These are phyloP conservation scores for Flexamia atlantica DNA, from an alignment of 2,888 invertebrate species.

Conservation along the genomic window DNA sequence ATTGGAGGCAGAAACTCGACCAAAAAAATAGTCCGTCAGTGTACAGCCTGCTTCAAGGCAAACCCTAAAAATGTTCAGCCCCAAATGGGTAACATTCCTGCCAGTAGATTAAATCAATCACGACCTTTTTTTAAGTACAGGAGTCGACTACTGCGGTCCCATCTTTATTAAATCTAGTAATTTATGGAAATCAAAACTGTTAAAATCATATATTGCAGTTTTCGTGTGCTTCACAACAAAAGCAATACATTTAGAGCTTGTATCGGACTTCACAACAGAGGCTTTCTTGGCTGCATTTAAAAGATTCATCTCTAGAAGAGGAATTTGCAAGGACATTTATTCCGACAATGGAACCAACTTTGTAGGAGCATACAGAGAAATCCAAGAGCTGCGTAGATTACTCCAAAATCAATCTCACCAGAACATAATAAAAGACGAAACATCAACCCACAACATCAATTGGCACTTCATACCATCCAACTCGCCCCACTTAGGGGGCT, in stretches of 20 bases:
- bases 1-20: constrained; percentile 66
- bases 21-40: constrained; percentile 65
- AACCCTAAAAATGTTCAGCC: constrained; percentile 3
- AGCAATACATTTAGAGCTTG: constrained; percentile 72
- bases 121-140: constrained; percentile 65
- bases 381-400: no score
- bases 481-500: no score
- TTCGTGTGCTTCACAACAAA: constrained; percentile 72
- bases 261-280: constrained; percentile 70
- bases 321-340: no score
- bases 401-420: no score
- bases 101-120: constrained; percentile 60
- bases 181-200: constrained; percentile 8
- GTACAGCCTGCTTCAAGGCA: constrained; percentile 55
- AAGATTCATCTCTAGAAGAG: no score
- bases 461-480: no score
- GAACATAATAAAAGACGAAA: no score
- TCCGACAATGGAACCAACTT: no score
- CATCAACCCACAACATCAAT: no score
- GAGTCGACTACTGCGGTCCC: constrained; percentile 68
- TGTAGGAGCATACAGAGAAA: no score
- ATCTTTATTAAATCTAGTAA: constrained; percentile 54
- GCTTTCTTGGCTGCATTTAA: constrained; percentile 66
- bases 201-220: constrained; percentile 68
- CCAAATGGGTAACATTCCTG: constrained; percentile 61